Conservation (phyloP, 2,797 vertebrate genomes). For the Cuniculus paca region DNA sequence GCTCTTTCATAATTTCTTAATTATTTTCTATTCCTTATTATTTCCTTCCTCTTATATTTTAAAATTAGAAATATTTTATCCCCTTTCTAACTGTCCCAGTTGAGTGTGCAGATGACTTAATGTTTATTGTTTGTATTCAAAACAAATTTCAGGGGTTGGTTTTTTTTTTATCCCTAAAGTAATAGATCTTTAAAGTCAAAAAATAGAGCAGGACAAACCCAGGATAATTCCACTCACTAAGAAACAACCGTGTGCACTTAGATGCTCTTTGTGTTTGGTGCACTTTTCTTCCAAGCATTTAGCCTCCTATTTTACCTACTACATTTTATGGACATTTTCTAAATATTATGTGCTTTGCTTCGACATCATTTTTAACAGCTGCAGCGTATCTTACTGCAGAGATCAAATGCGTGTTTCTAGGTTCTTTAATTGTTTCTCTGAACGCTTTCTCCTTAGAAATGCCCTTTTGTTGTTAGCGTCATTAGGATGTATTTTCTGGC, state of each 20-base stretch:
- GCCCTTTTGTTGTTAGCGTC: too few species aligned
- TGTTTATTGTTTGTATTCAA: constrained; percentile 41
- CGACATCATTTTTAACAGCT: background rate
- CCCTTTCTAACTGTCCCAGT: background rate
- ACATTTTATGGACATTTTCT: background rate
- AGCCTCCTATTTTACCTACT: background rate
- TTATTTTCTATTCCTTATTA: constrained; percentile 21
- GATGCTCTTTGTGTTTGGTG: background rate
- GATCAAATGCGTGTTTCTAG: background rate
- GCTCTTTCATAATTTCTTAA: constrained; percentile 39
- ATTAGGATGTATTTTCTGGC: background rate
- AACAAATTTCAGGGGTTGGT: background rate
- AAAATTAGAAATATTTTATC: constrained; percentile 33
- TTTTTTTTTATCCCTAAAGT: background rate
- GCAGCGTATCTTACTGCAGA: background rate
- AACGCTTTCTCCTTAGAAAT: background rate
- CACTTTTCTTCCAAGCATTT: too few species aligned
- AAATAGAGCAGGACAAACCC: background rate
- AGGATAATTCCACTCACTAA: background rate
- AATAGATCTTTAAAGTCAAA: constrained; percentile 46
- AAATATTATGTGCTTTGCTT: background rate
- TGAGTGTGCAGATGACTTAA: constrained; percentile 14
- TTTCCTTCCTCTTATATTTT: constrained; percentile 55
- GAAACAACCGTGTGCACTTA: background rate
- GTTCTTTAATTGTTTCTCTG: background rate